Evolutionary conservation across 2,113 vertebrate genomes (phyloP), one percentile per base, ranked within the genome.

Genomic region (Sebastes schlegelii): DNA sequence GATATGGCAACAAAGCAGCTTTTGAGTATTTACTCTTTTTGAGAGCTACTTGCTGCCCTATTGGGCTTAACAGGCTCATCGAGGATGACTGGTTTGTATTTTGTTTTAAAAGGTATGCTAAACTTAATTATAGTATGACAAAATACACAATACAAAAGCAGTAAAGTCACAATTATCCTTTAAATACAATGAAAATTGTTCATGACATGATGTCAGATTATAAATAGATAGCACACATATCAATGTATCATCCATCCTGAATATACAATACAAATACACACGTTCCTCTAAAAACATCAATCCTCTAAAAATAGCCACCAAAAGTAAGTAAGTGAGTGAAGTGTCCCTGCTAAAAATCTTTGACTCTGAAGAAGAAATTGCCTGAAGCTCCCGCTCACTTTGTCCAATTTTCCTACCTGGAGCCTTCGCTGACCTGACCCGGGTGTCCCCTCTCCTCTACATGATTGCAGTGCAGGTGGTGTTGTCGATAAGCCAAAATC

Each of bases 401-500:
- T 43, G 58, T 83, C 26, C 52, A 16, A 66, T 70, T 71, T 57
- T 60, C 21, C 46, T 68, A 26, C 71, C 23, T 61, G 68, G 8
- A 72, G 74, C 81, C 51, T 74, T 57, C 0, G 21, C 79, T 86
- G 88, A 83, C 81, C 85, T 64, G 77, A 81, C 83, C 78, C 43
- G 3, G 71, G 68, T 63, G 60, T 83, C 84, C 76, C 66, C 67
- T 63, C 71, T 70, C 73, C 55, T 80, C 77, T 74, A 78, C 77
- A 52, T 85, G 89, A 91, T 88, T 90, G 87, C 75, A 61, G 89
- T 84, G 85, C 90, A 82, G 90, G 68, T 87, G 91, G 80, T 85
- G 68, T 66, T 86, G 91, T 90, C 64, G 81, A 93, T 93, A 91
- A 92, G 89, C 86, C 80, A 81, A 83, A 85, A 77, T 90, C 79